Evolutionary conservation across 2,797 vertebrate genomes (phyloP).

Genomic region (Cuculus canorus): DNA sequence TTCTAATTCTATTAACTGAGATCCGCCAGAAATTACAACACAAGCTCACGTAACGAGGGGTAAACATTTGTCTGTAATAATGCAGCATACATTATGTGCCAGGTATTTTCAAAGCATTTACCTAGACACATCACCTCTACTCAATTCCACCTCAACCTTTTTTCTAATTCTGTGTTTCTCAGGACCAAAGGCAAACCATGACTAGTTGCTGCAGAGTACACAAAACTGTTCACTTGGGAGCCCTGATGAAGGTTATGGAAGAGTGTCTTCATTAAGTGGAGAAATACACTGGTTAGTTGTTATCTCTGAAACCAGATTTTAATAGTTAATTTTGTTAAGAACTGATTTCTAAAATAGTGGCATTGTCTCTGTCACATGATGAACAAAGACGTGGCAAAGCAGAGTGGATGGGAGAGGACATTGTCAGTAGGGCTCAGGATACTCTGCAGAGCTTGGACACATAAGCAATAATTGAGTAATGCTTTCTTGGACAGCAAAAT

Average conservation of each 20-base stretch:
- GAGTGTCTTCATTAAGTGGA: neutral
- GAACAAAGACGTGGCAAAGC: fast-evolving
- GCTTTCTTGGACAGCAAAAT: neutral
- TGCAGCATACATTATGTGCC: neutral
- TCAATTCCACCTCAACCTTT: neutral
- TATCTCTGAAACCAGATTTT: neutral
- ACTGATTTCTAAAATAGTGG: neutral
- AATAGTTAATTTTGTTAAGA: neutral
- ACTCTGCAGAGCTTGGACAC: neutral
- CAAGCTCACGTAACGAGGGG: neutral
- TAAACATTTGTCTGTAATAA: neutral
- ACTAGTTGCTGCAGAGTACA: neutral
- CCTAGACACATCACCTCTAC: neutral
- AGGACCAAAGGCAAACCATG: neutral
- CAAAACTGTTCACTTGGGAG: neutral
- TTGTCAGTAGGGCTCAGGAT: neutral
- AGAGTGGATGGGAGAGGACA: neutral
- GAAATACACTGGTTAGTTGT: neutral
- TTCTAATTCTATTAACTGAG: neutral
- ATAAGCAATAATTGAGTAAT: neutral
- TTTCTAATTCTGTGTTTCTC: neutral
- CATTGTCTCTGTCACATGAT: neutral
- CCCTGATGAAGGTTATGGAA: neutral
- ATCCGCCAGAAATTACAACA: neutral
- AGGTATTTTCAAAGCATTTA: neutral